A percentile compares a stretch with the other conserved stretches of the same genome.
These are phyloP conservation scores for Sthenelais limicola DNA, from an alignment of 2,888 invertebrate genomes.

Conservation along the genomic window DNA sequence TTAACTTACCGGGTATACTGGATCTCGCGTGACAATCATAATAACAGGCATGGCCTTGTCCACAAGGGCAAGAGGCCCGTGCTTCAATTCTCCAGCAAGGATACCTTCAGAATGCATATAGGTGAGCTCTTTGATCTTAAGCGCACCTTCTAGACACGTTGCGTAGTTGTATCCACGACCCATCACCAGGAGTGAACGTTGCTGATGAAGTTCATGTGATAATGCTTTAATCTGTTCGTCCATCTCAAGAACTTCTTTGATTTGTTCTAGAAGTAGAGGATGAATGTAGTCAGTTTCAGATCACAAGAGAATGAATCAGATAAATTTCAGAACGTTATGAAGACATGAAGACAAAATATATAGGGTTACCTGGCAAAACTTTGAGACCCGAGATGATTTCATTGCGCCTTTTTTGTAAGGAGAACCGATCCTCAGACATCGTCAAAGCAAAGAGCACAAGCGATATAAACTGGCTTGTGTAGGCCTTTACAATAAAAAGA, in stretches of 20 bases:
- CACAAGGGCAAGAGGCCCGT: constrained; percentile 97
- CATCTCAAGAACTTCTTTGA: constrained; percentile 89
- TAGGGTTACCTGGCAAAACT: constrained; percentile 78
- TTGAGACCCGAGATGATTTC: constrained; percentile 91
- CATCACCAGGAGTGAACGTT: constrained; percentile 97
- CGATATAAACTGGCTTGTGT: constrained; percentile 98
- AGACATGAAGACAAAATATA: too few species aligned
- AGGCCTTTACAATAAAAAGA: constrained; percentile 79
- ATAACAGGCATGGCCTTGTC: constrained; percentile 98
- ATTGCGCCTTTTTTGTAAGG: constrained; percentile 86
- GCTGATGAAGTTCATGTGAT: constrained; percentile 90
- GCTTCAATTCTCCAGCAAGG: constrained; percentile 98
- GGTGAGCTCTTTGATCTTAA: constrained; percentile 97
- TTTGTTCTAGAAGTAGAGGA: too few species aligned
- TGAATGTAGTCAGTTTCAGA: too few species aligned
- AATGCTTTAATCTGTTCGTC: constrained; percentile 89
- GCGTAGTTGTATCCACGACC: constrained; percentile 99
- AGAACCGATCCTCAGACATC: constrained; percentile 97
- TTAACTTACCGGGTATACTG: constrained; percentile 86
- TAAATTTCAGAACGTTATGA: too few species aligned
- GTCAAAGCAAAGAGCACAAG: constrained; percentile 98
- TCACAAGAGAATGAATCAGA: too few species aligned
- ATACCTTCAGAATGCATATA: constrained; percentile 97
- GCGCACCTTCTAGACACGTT: constrained; percentile 93
- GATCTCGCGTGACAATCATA: constrained; percentile 98